Percentiles rank a stretch among this genome's conserved stretches.
phyloP scores from a whole-genome alignment of 2,888 invertebrate genomes.

The Odontocerum albicorne region DNA sequence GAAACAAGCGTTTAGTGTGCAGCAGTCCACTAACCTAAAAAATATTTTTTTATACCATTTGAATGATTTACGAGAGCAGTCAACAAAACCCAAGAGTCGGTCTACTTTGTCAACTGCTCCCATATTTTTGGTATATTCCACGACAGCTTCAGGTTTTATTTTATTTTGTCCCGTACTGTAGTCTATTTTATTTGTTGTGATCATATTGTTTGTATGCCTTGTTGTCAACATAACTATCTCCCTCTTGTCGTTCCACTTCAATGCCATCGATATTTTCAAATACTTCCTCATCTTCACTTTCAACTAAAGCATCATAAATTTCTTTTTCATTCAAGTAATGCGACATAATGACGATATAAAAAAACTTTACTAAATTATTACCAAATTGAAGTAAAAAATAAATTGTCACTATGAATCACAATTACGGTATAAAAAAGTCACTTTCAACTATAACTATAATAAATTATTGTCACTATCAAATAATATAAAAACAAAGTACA shows the following conservation, averaged over 20 bases:
- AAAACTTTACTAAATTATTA: no score
- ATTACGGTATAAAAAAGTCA: no score
- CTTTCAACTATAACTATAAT: no score
- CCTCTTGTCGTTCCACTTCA: constrained; percentile 4
- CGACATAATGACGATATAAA: no score
- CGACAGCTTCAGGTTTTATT: constrained; percentile 6
- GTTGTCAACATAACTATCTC: constrained; percentile 1
- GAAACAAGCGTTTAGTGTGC: constrained; percentile 6
- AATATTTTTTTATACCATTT: constrained; percentile 19
- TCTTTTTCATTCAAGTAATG: no score
- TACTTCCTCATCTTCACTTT: no score
- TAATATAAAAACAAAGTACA: no score
- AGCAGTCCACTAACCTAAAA: constrained; percentile 7
- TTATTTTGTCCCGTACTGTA: neutral
- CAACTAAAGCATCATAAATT: no score
- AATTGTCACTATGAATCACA: no score
- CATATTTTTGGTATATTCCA: constrained; percentile 10
- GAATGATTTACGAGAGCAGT: constrained; percentile 9
- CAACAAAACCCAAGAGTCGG: constrained; percentile 8
- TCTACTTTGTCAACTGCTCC: constrained; percentile 15
- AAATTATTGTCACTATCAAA: no score
- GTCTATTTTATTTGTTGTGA: constrained; percentile 1
- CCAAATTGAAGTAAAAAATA: no score
- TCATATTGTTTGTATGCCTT: neutral
- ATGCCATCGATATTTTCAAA: no score